Evolutionary conservation across 53 echinoderm and acorn worm genomes (phyloP).

Genomic region (Apostichopus leukothele): DNA sequence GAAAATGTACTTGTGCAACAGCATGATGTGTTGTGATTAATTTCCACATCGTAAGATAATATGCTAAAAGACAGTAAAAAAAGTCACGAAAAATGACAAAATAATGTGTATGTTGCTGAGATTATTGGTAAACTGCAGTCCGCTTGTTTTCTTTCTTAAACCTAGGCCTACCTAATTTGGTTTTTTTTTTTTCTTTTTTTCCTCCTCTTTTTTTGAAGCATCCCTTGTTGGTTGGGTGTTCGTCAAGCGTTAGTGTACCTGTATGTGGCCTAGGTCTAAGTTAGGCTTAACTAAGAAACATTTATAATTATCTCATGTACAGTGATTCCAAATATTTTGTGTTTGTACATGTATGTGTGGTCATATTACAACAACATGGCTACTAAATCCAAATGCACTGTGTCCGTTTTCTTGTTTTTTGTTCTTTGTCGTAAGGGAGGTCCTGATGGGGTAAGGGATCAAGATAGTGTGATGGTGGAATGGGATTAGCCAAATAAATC

Average conservation of each 20-base stretch:
- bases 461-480: too few species aligned
- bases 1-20: neutral
- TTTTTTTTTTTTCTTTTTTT: neutral
- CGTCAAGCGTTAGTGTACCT: constrained; percentile 9
- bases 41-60: neutral
- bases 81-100: neutral
- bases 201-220: neutral
- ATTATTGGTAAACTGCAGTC: neutral
- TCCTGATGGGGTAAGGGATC: too few species aligned
- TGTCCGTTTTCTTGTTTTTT: too few species aligned
- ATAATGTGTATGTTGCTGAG: constrained; percentile 6
- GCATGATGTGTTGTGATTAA: neutral
- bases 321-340: constrained; percentile 44
- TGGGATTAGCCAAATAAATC: too few species aligned
- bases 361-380: constrained; percentile 40
- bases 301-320: constrained; percentile 44
- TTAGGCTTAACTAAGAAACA: constrained; percentile 21
- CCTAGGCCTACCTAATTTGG: neutral
- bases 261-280: constrained; percentile 24
- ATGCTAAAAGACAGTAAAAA: constrained; percentile 10
- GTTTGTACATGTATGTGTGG: constrained; percentile 46
- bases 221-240: constrained; percentile 15
- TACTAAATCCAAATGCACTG: constrained; percentile 4
- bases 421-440: too few species aligned
- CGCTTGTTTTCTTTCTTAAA: too few species aligned